Conservation (phyloP, 2,113 vertebrate genomes). For the Austrofundulus limnaeus region DNA sequence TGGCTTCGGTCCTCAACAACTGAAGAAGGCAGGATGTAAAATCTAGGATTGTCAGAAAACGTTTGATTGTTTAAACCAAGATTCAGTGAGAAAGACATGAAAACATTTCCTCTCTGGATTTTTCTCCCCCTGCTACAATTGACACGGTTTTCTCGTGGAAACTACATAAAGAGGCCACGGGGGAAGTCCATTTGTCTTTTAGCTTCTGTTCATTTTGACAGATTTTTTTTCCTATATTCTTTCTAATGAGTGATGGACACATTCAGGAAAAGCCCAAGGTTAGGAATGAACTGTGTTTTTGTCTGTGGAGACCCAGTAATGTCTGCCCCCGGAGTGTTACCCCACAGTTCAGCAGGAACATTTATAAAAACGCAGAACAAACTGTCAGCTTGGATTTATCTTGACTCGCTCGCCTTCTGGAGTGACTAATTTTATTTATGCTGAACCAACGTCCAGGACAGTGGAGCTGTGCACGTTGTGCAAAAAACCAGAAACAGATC, state of each 20-base stretch:
- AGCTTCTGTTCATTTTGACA: slow-evolving; percentile 12
- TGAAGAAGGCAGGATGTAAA: no score
- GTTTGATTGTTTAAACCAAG: no score
- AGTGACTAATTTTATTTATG: slow-evolving; percentile 48
- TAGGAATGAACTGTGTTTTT: slow-evolving; percentile 3
- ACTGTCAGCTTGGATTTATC: slow-evolving; percentile 47
- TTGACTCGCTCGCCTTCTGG: slow-evolving; percentile 14
- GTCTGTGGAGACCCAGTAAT: slow-evolving; percentile 4
- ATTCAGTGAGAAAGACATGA: background rate
- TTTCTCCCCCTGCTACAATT: slow-evolving; percentile 26
- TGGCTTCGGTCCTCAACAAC: no score
- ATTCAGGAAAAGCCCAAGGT: slow-evolving; percentile 1
- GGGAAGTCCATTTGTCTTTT: slow-evolving; percentile 42
- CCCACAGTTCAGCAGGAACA: slow-evolving; percentile 24
- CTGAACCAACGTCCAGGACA: slow-evolving; percentile 37
- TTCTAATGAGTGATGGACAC: slow-evolving; percentile 30
- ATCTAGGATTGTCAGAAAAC: no score
- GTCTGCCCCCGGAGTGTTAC: slow-evolving; percentile 6
- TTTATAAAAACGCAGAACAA: slow-evolving; percentile 21
- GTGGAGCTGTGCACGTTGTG: slow-evolving; percentile 24
- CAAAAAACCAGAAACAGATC: slow-evolving; percentile 50
- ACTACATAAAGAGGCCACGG: slow-evolving; percentile 18
- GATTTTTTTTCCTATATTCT: background rate
- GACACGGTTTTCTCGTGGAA: slow-evolving; percentile 30
- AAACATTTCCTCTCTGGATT: slow-evolving; percentile 1